Conservation (phyloP, 2,113 vertebrate genomes). For the Antigone vipio region DNA sequence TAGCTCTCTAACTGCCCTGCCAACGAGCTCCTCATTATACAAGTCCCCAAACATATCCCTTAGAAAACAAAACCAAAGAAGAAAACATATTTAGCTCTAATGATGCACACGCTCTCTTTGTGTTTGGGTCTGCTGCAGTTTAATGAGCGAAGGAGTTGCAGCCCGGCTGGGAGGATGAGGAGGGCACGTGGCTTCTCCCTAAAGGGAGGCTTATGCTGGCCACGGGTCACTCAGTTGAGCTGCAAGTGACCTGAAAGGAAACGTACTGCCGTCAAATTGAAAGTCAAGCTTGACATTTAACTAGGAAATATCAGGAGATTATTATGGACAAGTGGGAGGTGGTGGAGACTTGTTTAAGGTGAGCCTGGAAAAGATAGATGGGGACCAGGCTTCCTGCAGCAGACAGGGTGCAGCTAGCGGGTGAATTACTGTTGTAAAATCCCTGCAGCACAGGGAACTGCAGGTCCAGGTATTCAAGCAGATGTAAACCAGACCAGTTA, state of each 20-base stretch:
- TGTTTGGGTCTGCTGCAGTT: neutral
- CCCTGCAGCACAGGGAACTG: neutral
- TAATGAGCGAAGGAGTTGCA: slow-evolving; percentile 18
- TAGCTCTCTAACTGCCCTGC: neutral
- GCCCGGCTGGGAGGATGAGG: neutral
- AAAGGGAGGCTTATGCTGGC: neutral
- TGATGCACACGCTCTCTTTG: neutral
- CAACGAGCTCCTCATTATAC: neutral
- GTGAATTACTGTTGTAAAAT: neutral
- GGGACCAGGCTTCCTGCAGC: neutral
- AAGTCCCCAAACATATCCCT: neutral
- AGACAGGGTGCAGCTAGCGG: neutral
- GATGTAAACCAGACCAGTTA: neutral
- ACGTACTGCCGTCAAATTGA: fast-evolving
- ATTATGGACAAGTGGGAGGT: neutral
- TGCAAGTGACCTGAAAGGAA: neutral
- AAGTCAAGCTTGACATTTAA: neutral
- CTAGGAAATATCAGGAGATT: neutral
- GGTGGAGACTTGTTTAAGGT: neutral
- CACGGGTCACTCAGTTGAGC: neutral
- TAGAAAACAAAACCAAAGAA: slow-evolving; percentile 3
- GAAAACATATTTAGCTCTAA: slow-evolving; percentile 23
- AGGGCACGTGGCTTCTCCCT: neutral
- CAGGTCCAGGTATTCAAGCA: neutral
- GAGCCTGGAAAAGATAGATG: neutral